Base-by-base conservation (phyloP, 1,140 invertebrate species). In the Zophobas morio region DNA sequence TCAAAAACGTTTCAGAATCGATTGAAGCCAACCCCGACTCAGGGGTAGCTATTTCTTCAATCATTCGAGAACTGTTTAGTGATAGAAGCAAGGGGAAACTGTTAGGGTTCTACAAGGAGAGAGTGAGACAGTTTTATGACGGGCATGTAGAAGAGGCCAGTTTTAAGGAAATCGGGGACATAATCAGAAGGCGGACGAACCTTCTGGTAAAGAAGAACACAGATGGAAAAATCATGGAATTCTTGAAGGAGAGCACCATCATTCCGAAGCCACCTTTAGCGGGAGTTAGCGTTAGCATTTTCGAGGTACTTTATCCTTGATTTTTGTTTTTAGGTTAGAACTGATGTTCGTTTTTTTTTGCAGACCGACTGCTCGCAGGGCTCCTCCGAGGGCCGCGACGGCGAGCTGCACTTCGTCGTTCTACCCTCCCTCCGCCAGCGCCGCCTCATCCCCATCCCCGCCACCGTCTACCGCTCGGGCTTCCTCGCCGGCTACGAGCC, bases 401-500 rank as follows among this genome's bases (percentile, higher is more conserved):
- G 94, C 0, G 94, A 95, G 85, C 90, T 96, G 88, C 95, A 95
- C 84, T 96, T 96, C 82, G 93, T 94, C 2, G 93, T 95, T 0
- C 90, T 93, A 32, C 94, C 94, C 0, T 92, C 92, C 0, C 91
- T 94, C 0, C 89, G 94, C 42, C 93, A 95, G 85, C 87, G 95
- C 20, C 90, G 94, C 57, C 85, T 96, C 0, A 90, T 96, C 0
- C 94, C 93, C 0, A 93, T 96, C 35, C 94, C 94, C 1, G 94
- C 94, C 0, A 93, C 93, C 0, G 92, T 95, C 0, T 95, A 93
- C 86, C 91, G 91, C 81, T 89, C 87, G 0, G 92, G 92, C 2
- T 94, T 96, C 70, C 84, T 94, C 2, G 94, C 94, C 8, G 94
- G 94, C 0, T 96, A 96, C 79, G 95, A 96, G 76, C 93, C 93